Base-by-base conservation (phyloP, 1,140 invertebrate genomes). In the Teleopsis dalmanni region DNA sequence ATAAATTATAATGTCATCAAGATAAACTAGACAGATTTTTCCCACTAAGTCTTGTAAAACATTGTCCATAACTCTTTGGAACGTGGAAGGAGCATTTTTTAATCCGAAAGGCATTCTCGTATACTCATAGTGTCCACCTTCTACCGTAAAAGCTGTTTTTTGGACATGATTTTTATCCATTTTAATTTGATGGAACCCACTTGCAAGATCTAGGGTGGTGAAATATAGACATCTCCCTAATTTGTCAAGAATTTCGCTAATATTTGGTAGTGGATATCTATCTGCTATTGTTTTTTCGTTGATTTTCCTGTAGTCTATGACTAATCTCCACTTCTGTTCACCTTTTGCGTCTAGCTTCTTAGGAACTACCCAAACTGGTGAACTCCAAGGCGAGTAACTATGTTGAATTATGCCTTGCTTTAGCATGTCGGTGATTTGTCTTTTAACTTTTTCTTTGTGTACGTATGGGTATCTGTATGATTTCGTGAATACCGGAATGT, bases 101-200 rank as follows among this genome's bases (percentile, higher is more conserved):
- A 53, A 26, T 5, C 52, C 52, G 47, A 50, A 53, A 10, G 52
- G 52, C 29, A 50, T n/a, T n/a, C 42, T 18, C 41, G 21, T 50
- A 11, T 23, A 50, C 21, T 50, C 37, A 36, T 34, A 50, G 18
- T 36, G 33, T 31, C 52, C 48, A 23, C n/a, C 29, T 8, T 31
- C 8, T 21, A 22, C 22, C 10, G 38, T 6, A 23, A 22, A 41
- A 21, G 18, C 21, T 21, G 38, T 41, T 9, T 36, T 36, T 31
- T 31, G 8, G 8, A 31, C 29, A 31, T 31, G 8, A n/a, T 31
- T 31, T 14, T 36, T 16, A 7, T 36, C 8, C 16, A 36, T 18
- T 36, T 36, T 16, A 36, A 11, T 36, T 36, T 36, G 8, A 36
- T 36, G 35, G 35, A 36, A 36, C 16, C 35, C 35, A 7, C 11